These are phyloP conservation scores for Gymnopithys bicolor DNA, from an alignment of 2,797 vertebrate species.

Conservation along the genomic window DNA sequence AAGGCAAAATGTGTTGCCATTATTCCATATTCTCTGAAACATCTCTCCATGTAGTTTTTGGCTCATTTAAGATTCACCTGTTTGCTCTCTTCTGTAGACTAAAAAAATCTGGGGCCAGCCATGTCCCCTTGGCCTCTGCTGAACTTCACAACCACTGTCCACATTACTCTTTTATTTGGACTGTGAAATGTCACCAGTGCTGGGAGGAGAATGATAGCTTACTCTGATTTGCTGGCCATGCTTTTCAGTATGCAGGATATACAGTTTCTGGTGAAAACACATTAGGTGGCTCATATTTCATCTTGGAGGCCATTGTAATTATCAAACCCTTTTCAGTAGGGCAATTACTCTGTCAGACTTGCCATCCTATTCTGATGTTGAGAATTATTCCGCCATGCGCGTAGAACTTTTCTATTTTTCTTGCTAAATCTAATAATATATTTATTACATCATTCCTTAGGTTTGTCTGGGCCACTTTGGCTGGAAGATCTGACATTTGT, in stretches of 20 bases:
- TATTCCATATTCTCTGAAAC: not conserved
- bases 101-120: not conserved
- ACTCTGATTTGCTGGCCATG: accelerated
- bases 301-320: not conserved
- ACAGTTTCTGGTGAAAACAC: not conserved
- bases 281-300: not conserved
- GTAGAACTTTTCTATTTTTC: not conserved
- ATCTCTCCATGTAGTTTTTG: not conserved
- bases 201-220: not conserved
- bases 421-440: not conserved
- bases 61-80: not conserved
- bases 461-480: not conserved
- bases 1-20: not conserved
- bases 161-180: not conserved
- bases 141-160: not conserved
- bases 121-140: not conserved
- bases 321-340: not conserved
- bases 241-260: not conserved
- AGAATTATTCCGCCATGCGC: not conserved
- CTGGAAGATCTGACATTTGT: not conserved
- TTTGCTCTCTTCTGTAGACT: not conserved
- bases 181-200: not conserved
- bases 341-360: not conserved
- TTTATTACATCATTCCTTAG: not conserved
- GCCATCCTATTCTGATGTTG: not conserved